Evolutionary conservation across 2,113 vertebrate genomes (phyloP).

Genomic region (Prionailurus viverrinus): DNA sequence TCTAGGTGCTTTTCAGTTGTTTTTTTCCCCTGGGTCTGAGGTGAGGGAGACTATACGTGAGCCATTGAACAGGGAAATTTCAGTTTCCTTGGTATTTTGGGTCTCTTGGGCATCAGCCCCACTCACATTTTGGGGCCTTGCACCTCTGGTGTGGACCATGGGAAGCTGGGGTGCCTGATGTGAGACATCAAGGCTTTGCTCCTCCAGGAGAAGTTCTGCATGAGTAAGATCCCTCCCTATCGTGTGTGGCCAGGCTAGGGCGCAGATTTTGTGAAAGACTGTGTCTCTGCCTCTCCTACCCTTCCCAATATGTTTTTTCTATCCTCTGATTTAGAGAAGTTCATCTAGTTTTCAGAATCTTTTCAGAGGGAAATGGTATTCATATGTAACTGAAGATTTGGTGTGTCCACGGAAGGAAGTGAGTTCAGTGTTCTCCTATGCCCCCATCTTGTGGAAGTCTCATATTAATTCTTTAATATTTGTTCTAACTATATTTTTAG

Average conservation of each 20-base stretch:
- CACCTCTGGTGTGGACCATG: not conserved
- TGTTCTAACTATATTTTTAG: not conserved
- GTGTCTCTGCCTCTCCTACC: not conserved
- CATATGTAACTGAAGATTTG: not conserved
- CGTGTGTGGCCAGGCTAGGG: too few relatives aligned
- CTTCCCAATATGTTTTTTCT: not conserved
- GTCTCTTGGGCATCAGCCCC: not conserved
- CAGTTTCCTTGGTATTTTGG: not conserved
- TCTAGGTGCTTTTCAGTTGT: not conserved
- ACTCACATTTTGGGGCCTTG: not conserved
- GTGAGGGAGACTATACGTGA: not conserved
- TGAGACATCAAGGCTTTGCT: not conserved
- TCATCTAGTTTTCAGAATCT: not conserved
- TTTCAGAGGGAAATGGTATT: not conserved
- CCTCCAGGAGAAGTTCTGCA: not conserved
- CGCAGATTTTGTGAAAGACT: not conserved
- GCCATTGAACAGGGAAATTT: not conserved
- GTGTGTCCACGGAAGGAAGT: not conserved
- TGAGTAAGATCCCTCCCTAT: not conserved
- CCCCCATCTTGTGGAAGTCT: not conserved
- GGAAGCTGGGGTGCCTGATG: not conserved
- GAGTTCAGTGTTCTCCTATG: not conserved
- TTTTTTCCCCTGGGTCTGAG: not conserved
- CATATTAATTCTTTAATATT: not conserved
- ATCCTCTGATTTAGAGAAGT: not conserved